Conservation (phyloP, 2,888 invertebrate genomes). For the Drosophila anceps region DNA sequence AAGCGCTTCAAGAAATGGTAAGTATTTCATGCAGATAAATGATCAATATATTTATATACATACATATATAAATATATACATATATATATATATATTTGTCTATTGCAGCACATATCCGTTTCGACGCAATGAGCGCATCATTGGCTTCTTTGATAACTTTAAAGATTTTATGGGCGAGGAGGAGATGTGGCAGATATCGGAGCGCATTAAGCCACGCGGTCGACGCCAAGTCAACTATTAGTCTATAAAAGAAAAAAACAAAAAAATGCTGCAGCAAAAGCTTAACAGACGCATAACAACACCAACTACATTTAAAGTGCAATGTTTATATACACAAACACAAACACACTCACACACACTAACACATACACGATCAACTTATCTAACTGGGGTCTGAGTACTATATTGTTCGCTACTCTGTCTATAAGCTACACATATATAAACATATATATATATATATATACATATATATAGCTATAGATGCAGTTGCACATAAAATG, state of each 20-base stretch:
- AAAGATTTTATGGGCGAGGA: slow-evolving; percentile 98
- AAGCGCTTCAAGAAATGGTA: slow-evolving; percentile 98
- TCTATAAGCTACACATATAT: slow-evolving; percentile 32
- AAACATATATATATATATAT: slow-evolving; percentile 17
- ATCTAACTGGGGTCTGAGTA: slow-evolving; percentile 58
- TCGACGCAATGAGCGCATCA: slow-evolving; percentile 96
- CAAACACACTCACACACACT: slow-evolving; percentile 23
- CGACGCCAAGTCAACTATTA: slow-evolving; percentile 82
- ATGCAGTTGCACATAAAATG: slow-evolving; percentile 28
- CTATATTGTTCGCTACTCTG: slow-evolving; percentile 53
- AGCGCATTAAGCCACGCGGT: slow-evolving; percentile 94
- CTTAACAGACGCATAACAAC: slow-evolving; percentile 30
- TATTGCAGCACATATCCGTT: slow-evolving; percentile 93
- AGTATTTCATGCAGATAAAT: slow-evolving; percentile 79
- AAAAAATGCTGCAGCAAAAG: background rate
- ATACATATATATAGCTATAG: slow-evolving; percentile 20
- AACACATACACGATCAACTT: slow-evolving; percentile 23
- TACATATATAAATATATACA: background rate
- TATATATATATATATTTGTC: background rate
- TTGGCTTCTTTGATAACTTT: slow-evolving; percentile 98
- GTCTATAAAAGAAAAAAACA: slow-evolving; percentile 27
- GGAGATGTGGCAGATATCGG: slow-evolving; percentile 99
- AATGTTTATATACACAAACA: slow-evolving; percentile 30
- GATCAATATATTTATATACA: background rate
- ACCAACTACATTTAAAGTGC: slow-evolving; percentile 54